Percentiles rank a stretch among this genome's conserved stretches.
Evolutionary conservation across 2,113 vertebrate genomes (phyloP).

Genomic region (Cercopithecus mona): DNA sequence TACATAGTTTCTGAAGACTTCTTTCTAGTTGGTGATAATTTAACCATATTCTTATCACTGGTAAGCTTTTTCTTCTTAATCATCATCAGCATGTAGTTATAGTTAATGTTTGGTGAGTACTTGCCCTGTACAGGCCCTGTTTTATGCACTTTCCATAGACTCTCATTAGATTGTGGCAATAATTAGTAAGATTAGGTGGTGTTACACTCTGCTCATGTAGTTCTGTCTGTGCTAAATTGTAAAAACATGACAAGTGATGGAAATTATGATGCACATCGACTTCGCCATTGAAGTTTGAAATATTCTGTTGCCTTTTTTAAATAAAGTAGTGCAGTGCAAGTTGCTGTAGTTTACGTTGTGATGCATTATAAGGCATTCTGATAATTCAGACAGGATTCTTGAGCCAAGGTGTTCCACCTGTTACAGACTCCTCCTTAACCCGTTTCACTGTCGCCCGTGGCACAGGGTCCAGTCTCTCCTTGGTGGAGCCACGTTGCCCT

Average conservation of each 20-base stretch:
- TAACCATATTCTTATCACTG: background rate
- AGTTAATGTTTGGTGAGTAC: background rate
- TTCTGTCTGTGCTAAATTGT: background rate
- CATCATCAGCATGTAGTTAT: background rate
- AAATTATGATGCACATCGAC: background rate
- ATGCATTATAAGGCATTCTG: background rate
- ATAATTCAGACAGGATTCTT: background rate
- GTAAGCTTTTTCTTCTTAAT: background rate
- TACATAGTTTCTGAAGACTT: background rate
- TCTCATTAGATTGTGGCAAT: background rate
- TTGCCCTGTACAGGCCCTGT: background rate
- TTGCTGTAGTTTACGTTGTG: background rate
- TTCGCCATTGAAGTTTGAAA: background rate
- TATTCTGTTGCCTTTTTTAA: background rate
- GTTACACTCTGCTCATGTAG: background rate
- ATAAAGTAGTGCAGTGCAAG: background rate
- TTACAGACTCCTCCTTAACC: background rate
- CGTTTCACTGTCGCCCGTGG: accelerated
- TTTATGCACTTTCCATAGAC: background rate
- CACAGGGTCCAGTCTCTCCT: background rate
- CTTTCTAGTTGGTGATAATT: background rate
- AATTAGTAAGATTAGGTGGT: background rate
- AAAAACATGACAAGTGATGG: background rate
- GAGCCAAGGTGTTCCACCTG: background rate
- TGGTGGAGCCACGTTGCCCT: accelerated